Conservation (phyloP, 2,113 vertebrate species). For the Callaeas wilsoni region DNA sequence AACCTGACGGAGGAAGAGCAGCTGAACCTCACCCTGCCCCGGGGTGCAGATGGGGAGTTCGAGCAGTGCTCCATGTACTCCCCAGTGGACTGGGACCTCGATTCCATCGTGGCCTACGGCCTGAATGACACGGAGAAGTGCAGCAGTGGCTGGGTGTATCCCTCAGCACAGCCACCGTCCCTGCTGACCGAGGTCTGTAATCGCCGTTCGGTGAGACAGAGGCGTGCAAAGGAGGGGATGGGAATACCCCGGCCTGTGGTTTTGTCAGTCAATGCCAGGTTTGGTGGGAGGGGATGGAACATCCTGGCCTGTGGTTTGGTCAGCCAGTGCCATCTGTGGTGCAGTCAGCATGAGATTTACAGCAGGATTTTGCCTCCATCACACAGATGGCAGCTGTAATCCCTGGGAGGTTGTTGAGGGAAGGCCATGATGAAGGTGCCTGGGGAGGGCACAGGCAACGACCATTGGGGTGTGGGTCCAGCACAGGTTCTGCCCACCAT, state of each 20-base stretch:
- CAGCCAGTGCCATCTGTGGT: background rate
- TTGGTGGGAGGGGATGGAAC: background rate
- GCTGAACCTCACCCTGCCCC: constrained; percentile 77
- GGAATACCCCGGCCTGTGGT: background rate
- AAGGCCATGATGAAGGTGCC: background rate
- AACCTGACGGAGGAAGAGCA: constrained; percentile 73
- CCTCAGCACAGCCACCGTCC: constrained; percentile 53
- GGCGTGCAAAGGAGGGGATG: background rate
- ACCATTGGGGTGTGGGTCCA: accelerated
- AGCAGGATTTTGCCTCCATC: background rate
- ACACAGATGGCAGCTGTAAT: background rate
- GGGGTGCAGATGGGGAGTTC: constrained; percentile 45
- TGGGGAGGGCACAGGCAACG: background rate
- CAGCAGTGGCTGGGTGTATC: constrained; percentile 71
- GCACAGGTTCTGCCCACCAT: background rate
- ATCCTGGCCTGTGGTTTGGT: background rate
- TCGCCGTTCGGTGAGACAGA: accelerated
- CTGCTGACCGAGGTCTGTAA: constrained; percentile 80
- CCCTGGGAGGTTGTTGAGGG: background rate
- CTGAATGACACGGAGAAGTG: constrained; percentile 76
- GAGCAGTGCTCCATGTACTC: constrained; percentile 83
- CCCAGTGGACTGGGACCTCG: constrained; percentile 60
- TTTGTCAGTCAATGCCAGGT: background rate
- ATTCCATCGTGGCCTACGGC: constrained; percentile 68
- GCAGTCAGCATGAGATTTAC: background rate